These are phyloP conservation scores for Pseudocheirus occidentalis DNA, from an alignment of 2,797 vertebrate genomes.

Conservation along the genomic window DNA sequence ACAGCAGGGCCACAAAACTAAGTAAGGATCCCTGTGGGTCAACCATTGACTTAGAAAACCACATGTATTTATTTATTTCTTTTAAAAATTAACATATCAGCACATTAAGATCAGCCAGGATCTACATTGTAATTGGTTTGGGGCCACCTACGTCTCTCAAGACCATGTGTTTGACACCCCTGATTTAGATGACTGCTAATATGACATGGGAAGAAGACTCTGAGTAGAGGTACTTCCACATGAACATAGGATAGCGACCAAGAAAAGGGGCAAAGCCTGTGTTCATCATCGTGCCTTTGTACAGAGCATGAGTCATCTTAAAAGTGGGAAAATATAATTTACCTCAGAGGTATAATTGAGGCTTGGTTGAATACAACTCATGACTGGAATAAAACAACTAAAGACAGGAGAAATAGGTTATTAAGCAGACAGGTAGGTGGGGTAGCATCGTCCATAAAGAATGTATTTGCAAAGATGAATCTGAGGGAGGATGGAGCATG, in stretches of 20 bases:
- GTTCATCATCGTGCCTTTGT: background rate
- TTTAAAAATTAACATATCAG: background rate
- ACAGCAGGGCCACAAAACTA: background rate
- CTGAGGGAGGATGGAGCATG: background rate
- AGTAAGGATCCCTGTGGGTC: background rate
- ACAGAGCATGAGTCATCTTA: background rate
- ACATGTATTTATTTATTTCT: background rate
- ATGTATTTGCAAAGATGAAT: background rate
- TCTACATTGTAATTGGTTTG: background rate
- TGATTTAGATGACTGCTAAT: background rate
- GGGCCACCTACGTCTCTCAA: background rate
- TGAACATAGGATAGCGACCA: background rate
- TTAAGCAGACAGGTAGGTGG: background rate
- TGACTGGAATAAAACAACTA: background rate
- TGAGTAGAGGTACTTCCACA: background rate
- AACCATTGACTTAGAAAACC: background rate
- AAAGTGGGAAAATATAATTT: background rate
- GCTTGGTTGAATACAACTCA: background rate
- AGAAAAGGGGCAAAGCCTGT: background rate
- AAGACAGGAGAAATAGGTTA: background rate
- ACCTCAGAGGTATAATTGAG: background rate
- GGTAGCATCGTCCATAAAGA: background rate
- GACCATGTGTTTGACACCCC: background rate
- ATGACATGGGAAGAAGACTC: background rate
- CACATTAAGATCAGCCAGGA: background rate